Evolutionary conservation across 2,113 vertebrate genomes (phyloP), one percentile per base, ranked within the genome.

Genomic region (Leptobrachium ailaonicum): DNA sequence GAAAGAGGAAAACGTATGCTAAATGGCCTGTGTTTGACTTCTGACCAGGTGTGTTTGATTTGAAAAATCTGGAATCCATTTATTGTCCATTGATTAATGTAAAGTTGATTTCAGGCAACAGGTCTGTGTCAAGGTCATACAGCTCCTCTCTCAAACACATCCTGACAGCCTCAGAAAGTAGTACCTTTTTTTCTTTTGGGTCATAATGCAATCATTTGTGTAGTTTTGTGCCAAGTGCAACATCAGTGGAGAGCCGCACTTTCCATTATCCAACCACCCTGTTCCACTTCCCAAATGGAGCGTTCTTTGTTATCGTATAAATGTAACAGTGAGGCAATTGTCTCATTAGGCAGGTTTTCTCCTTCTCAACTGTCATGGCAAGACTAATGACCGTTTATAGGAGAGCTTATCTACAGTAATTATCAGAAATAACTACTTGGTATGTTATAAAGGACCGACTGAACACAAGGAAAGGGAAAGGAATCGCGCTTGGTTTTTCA

Each of bases 321-420:
- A 67, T n/a, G 63, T 3, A 76, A 76, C 75, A 76, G 75, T 68
- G 64, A 56, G 75, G 41, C 75, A n/a, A 76, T 76, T 76, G 75
- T 76, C 47, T 68, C 64, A 68, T 67, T 56, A 68, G 63, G 56
- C 45, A 41, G 50, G 64, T 67, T 50, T 40, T 54, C 64, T 45
- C 74, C 75, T 76, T 76, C 75, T 76, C 75, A 43, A 41, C 75
- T 76, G 64, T 76, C 75, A 76, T 14, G 75, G 75, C 64, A 76
- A 42, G 64, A 68, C 75, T 76, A 76, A 76, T 76, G 75, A 76
- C 75, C 64, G 43, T 76, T 66, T 42, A 76, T 41, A 67, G 63
- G 6, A 40, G 43, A 10, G 75, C 41, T 76, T 76, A 68, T 76
- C 75, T 76, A 40, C 40, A 43, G 64, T 56, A 42, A 76, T 68